Percentiles rank a stretch among this genome's conserved stretches.
Evolutionary conservation across 2,113 vertebrate genomes (phyloP).

Genomic region (Paratilapia polleni): DNA sequence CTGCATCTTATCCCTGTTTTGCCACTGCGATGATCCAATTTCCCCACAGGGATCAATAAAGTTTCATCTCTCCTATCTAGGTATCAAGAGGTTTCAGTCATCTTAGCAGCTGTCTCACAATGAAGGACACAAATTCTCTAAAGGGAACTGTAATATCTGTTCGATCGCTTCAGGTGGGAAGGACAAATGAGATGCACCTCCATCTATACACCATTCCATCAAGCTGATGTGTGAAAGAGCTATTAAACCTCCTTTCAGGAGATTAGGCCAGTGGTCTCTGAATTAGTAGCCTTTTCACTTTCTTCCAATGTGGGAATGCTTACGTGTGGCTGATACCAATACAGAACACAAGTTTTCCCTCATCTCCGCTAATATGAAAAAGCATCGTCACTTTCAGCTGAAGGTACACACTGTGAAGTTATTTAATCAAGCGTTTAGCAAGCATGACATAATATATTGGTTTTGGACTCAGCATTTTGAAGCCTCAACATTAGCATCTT

Average conservation of each 20-base stretch:
- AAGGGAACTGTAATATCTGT: conserved; percentile 46
- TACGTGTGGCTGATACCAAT: neutral
- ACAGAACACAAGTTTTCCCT: neutral
- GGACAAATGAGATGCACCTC: conserved; percentile 43
- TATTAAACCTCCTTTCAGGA: conserved; percentile 36
- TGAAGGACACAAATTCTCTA: conserved; percentile 46
- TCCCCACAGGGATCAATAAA: conserved; percentile 67
- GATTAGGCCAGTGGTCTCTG: conserved; percentile 27
- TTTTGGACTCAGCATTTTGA: neutral
- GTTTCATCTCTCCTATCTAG: conserved; percentile 60
- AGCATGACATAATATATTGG: no score
- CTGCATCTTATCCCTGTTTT: conserved; percentile 50
- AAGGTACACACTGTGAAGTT: neutral
- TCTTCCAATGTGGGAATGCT: neutral
- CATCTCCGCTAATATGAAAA: neutral
- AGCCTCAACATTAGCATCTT: neutral
- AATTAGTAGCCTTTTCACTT: conserved; percentile 2
- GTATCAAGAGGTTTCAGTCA: conserved; percentile 55
- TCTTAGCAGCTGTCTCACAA: conserved; percentile 27
- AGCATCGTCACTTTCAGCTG: neutral
- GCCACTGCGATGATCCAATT: conserved; percentile 59
- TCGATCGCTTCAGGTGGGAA: conserved; percentile 37
- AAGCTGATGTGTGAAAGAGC: conserved; percentile 18
- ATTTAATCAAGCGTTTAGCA: no score
- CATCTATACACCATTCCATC: neutral